Evolutionary conservation across 2,888 invertebrate species (phyloP), one percentile per base, ranked within the genome.

Genomic region (Camponotus fellah): DNA sequence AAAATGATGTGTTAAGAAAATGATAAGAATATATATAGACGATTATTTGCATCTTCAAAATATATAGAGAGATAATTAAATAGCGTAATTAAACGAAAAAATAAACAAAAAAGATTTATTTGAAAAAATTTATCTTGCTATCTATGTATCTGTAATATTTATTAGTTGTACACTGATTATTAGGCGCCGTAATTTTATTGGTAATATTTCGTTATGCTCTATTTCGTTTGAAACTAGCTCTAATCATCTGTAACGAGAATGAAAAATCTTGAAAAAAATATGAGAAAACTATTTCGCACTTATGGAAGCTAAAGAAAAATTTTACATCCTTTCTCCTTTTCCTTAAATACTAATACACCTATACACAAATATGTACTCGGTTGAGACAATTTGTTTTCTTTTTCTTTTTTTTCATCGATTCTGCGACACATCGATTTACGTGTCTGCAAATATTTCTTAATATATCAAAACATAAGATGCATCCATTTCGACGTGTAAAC

Each of bases 81-180:
- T n/a, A 3, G n/a, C 26, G 5, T 12, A 14, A 34, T 56, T 37
- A 26, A 14, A 1, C 4, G 2, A 56, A 4, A 49, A 4, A 21
- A 3, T 6, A 17, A 26, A 21, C 1, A 3, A 3, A n/a, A n/a
- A n/a, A n/a, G n/a, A n/a, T n/a, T n/a, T n/a, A n/a, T n/a, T 26
- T 40, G 26, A 72, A 71, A 40, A 60, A 49, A n/a, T 49, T n/a
- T 17, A 49, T n/a, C 49, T 49, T 8, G 49, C n/a, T 49, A 49
- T 17, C 49, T 49, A n/a, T n/a, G 6, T 17, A 40, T 8, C 21
- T 1, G 12, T 65, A 26, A 32, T 17, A 68, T n/a, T 68, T 69
- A 34, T 32, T 9, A 71, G 6, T 37, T 5, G 8, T 26, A 26
- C 26, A 17, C 17, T 14, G 46, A 14, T 49, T 49, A 49, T 8